These are phyloP conservation scores for Agrotis exclamationis DNA, from an alignment of 2,888 invertebrate genomes.

Conservation along the genomic window DNA sequence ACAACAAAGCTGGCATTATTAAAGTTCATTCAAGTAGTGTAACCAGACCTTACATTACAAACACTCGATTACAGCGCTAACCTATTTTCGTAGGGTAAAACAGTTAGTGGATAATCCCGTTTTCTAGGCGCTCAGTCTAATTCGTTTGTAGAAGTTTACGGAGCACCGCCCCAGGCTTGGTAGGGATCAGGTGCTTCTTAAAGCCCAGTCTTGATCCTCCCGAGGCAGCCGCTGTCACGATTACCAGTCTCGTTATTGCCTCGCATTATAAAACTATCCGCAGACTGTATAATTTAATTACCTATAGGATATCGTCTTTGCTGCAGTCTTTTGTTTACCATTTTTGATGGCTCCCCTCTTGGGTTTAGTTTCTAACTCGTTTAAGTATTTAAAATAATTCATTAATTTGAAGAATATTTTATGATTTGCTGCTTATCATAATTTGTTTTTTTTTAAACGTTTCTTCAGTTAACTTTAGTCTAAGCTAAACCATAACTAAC, in stretches of 20 bases:
- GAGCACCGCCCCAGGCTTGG: constrained; percentile 68
- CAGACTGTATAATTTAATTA: constrained; percentile 49
- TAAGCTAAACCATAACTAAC: no score
- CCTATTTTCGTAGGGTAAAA: constrained; percentile 74
- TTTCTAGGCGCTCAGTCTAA: constrained; percentile 78
- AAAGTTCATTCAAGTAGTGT: constrained; percentile 44
- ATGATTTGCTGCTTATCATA: not conserved
- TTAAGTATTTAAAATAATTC: not conserved
- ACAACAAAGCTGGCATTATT: constrained; percentile 37
- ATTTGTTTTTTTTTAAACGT: not conserved
- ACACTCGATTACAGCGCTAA: constrained; percentile 61
- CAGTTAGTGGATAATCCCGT: constrained; percentile 79
- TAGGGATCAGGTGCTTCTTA: constrained; percentile 77
- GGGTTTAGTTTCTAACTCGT: not conserved
- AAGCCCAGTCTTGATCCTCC: constrained; percentile 71
- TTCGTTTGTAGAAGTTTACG: constrained; percentile 80
- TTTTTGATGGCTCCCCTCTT: not conserved
- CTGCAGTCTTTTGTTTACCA: constrained; percentile 2
- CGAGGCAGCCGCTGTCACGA: constrained; percentile 74
- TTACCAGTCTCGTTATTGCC: constrained; percentile 68
- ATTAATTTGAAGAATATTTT: not conserved
- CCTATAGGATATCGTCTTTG: constrained; percentile 1
- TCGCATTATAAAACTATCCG: constrained; percentile 67
- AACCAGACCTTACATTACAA: constrained; percentile 48
- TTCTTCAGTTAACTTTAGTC: not conserved